A percentile compares a stretch with the other conserved stretches of the same genome.
These are phyloP conservation scores for Tapirus indicus DNA, from an alignment of 2,797 vertebrate species.

Conservation along the genomic window DNA sequence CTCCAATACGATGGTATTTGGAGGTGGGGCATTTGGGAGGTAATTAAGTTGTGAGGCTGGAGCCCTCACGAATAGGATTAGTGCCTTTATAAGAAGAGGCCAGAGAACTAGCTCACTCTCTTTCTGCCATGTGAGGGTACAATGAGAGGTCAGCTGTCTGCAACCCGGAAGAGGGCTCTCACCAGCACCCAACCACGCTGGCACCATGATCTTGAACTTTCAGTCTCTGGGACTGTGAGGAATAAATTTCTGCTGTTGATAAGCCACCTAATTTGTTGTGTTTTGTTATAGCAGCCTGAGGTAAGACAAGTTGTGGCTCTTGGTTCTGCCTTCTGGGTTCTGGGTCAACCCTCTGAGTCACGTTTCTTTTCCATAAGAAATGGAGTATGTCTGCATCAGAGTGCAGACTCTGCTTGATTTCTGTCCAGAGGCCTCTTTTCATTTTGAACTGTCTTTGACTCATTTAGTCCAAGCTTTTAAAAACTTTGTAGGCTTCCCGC, in stretches of 20 bases:
- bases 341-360: neutral
- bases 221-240: neutral
- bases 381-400: neutral
- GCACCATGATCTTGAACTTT: neutral
- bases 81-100: neutral
- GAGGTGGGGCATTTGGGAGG: neutral
- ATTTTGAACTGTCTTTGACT: neutral
- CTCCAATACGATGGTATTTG: neutral
- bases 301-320: neutral
- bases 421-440: neutral
- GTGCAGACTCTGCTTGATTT: neutral
- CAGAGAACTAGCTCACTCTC: neutral
- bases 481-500: neutral
- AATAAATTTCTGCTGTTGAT: neutral
- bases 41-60: neutral
- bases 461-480: neutral
- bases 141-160: neutral
- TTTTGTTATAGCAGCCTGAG: neutral
- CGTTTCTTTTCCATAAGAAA: neutral
- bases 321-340: neutral
- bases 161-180: neutral
- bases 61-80: neutral
- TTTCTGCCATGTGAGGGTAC: neutral
- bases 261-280: neutral
- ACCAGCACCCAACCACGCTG: neutral